Percentiles rank a stretch among this genome's conserved stretches.
Conservation (phyloP, 2,888 invertebrate species). For the Linnaemya vulpina region DNA sequence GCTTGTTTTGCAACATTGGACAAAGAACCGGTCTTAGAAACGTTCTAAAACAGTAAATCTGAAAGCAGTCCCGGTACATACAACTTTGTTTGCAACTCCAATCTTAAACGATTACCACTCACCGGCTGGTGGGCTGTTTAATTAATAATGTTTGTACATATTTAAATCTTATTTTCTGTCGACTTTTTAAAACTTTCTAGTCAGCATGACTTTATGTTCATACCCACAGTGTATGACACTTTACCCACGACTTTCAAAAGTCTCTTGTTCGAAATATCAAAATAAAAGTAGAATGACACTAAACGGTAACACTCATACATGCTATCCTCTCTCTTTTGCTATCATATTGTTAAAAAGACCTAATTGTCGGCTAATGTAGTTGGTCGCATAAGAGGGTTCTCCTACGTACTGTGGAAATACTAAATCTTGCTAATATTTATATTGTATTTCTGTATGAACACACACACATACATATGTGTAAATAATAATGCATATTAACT, state of each 20-base stretch:
- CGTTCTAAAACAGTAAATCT: no score
- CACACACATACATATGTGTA: no score
- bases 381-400: not conserved
- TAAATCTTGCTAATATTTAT: conserved; percentile 2
- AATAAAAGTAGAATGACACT: conserved; percentile 26
- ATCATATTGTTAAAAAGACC: conserved; percentile 5
- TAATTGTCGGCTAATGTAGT: conserved; percentile 12
- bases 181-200: conserved; percentile 16
- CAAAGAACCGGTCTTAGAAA: no score
- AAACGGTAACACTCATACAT: not conserved
- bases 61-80: no score
- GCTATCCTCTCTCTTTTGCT: conserved; percentile 6
- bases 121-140: no score
- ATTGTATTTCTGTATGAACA: not conserved
- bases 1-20: no score
- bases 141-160: no score
- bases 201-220: not conserved
- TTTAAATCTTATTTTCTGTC: not conserved
- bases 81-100: no score
- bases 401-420: not conserved
- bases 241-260: conserved; percentile 12
- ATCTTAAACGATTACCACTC: not conserved
- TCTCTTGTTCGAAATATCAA: not conserved
- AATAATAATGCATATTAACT: conserved; percentile 14
- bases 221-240: not conserved